Conservation (phyloP, 2,797 vertebrate genomes). For the Neoniphon sammara region DNA sequence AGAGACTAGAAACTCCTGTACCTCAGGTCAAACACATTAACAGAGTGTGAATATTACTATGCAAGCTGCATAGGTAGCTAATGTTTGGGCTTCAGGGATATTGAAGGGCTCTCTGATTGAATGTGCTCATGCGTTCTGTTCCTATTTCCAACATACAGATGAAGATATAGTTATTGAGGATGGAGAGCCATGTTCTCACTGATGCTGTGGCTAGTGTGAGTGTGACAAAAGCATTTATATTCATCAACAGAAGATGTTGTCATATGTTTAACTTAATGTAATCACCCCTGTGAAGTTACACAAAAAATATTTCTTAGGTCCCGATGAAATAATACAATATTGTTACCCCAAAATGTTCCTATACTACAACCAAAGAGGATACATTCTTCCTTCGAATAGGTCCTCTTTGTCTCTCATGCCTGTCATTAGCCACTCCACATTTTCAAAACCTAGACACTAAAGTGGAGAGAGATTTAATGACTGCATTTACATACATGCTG, state of each 20-base stretch:
- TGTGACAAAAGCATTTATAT: conserved; percentile 59
- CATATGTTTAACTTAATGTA: conserved; percentile 54
- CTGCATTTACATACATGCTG: conserved; percentile 73
- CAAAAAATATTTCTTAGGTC: conserved; percentile 28
- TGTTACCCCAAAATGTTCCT: not conserved
- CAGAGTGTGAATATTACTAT: conserved; percentile 58
- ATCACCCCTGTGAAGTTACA: conserved; percentile 46
- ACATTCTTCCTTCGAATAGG: not conserved
- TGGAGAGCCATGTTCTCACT: conserved; percentile 42
- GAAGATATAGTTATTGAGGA: conserved; percentile 52
- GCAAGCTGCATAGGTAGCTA: conserved; percentile 63
- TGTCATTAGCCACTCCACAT: conserved; percentile 32
- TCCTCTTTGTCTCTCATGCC: conserved; percentile 27
- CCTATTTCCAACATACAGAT: conserved; percentile 62
- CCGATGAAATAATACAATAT: conserved; percentile 39
- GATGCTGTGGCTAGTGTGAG: conserved; percentile 35
- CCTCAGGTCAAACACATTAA: conserved; percentile 73
- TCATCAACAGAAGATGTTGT: conserved; percentile 44
- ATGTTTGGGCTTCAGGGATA: conserved; percentile 69
- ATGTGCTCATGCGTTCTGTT: conserved; percentile 56
- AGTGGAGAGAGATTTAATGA: conserved; percentile 72
- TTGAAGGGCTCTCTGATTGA: conserved; percentile 64
- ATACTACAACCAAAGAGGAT: conserved; percentile 19
- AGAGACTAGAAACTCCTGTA: conserved; percentile 51
- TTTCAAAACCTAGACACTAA: conserved; percentile 54